Percentiles rank a stretch among this genome's conserved stretches.
Evolutionary conservation across 2,888 invertebrate species (phyloP).

Genomic region (Blastobasis lacticolella): DNA sequence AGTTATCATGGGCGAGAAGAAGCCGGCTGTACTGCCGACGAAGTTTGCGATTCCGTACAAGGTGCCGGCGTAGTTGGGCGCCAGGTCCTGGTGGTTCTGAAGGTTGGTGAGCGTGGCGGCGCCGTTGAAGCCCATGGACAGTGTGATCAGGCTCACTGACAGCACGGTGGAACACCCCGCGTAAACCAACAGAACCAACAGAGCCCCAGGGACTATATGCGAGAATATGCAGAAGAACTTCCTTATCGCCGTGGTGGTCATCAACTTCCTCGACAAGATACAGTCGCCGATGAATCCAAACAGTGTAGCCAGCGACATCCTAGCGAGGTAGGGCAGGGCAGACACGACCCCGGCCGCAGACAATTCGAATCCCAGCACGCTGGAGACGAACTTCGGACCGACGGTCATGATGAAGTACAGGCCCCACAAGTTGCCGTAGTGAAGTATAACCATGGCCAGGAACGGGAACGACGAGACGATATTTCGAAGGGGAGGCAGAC

Average conservation of each 20-base stretch:
- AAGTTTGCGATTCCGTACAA: conserved; percentile 86
- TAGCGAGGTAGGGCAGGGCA: conserved; percentile 80
- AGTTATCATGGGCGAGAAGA: conserved; percentile 82
- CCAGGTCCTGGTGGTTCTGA: conserved; percentile 81
- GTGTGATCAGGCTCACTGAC: conserved; percentile 77
- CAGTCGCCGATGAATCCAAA: conserved; percentile 82
- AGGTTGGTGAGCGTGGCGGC: conserved; percentile 77
- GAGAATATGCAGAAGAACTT: conserved; percentile 79
- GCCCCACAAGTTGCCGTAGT: conserved; percentile 86
- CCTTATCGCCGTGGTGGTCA: conserved; percentile 67
- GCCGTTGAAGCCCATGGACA: conserved; percentile 80
- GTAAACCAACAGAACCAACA: conserved; percentile 72
- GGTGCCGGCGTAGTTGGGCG: conserved; percentile 85
- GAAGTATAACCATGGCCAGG: conserved; percentile 77
- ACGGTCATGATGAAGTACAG: conserved; percentile 84
- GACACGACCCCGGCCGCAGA: conserved; percentile 81
- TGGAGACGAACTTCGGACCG: conserved; percentile 83
- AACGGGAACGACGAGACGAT: conserved; percentile 80
- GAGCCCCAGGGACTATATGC: conserved; percentile 66
- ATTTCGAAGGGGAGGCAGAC: conserved; percentile 77
- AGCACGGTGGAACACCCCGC: conserved; percentile 77
- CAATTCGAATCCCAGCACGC: conserved; percentile 81
- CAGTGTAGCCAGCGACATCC: conserved; percentile 79
- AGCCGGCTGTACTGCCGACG: conserved; percentile 80
- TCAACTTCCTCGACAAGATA: conserved; percentile 56